Evolutionary conservation across 2,113 vertebrate species (phyloP).

Genomic region (Athene noctua): DNA sequence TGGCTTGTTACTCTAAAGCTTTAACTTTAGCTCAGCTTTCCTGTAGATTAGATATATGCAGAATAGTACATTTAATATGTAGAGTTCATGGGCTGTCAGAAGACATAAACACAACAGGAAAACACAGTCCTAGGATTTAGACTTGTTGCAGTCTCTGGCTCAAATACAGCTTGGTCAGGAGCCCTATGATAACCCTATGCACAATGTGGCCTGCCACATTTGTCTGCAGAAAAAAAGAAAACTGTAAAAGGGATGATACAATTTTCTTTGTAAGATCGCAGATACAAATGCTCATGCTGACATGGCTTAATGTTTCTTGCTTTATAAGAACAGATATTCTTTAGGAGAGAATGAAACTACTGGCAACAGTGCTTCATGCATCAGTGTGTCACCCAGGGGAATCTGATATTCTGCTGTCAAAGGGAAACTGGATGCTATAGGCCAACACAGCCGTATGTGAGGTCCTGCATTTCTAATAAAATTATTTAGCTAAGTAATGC

Average conservation of each 20-base stretch:
- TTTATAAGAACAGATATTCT: neutral
- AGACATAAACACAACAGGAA: neutral
- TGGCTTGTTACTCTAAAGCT: neutral
- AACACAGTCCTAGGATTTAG: neutral
- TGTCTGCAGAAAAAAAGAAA: neutral
- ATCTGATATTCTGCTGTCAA: neutral
- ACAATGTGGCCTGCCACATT: neutral
- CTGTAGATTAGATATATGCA: neutral
- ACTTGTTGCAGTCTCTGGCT: neutral
- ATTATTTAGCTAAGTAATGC: neutral
- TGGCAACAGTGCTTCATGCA: neutral
- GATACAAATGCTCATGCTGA: neutral
- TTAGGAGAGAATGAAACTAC: neutral
- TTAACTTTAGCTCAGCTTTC: neutral
- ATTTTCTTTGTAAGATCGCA: neutral
- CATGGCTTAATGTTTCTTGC: neutral
- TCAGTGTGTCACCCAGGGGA: neutral
- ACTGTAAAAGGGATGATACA: neutral
- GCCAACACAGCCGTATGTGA: neutral
- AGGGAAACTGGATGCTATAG: neutral
- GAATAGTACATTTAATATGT: neutral
- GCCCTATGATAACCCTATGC: neutral
- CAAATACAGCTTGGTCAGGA: neutral
- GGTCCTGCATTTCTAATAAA: neutral
- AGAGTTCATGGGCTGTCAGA: neutral